Evolutionary conservation across 1,140 invertebrate genomes (phyloP), one percentile per base, ranked within the genome.

Genomic region (Euwallacea similis): DNA sequence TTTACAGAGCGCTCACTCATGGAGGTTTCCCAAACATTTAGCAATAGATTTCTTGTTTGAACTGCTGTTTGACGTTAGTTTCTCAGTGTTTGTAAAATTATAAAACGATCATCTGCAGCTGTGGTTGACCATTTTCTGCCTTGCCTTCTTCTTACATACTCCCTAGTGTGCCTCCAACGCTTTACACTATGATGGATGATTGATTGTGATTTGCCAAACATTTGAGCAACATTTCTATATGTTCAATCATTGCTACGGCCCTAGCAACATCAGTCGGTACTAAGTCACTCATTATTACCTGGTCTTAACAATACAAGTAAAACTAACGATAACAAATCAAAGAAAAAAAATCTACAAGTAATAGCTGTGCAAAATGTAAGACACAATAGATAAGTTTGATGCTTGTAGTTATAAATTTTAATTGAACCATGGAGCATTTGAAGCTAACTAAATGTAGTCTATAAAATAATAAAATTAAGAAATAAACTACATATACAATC

Each of bases 81-180:
- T 50, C 9, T 0, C 1, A 50, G 13, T 50, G 46, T 50, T 50
- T 50, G 46, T 50, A 50, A 50, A 1, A 6, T 50, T 50, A 50
- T 50, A 50, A 50, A 50, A 50, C 46, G 46, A 50, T 50, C 46
- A 50, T 50, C 46, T 50, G 6, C 46, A 11, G 46, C 46, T 50
- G 46, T 50, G 6, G 6, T 10, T 50, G 46, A 50, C 1, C 6
- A 0, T 50, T 50, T 50, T 50, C 46, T 50, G 46, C 46, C 46
- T 50, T 50, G 46, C 13, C 6, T 50, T 50, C 46, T 50, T 50
- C 46, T 2, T 6, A 50, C 46, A 50, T 11, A 50, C 6, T 50
- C 6, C 46, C 46, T 6, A 6, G 6, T 50, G 1, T 50, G 46
- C 46, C 13, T 50, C 46, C 46, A 50, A 50, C 6, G 46, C 9